These are phyloP conservation scores for Limenitis camilla DNA, from an alignment of 2,888 invertebrate species.

Conservation along the genomic window DNA sequence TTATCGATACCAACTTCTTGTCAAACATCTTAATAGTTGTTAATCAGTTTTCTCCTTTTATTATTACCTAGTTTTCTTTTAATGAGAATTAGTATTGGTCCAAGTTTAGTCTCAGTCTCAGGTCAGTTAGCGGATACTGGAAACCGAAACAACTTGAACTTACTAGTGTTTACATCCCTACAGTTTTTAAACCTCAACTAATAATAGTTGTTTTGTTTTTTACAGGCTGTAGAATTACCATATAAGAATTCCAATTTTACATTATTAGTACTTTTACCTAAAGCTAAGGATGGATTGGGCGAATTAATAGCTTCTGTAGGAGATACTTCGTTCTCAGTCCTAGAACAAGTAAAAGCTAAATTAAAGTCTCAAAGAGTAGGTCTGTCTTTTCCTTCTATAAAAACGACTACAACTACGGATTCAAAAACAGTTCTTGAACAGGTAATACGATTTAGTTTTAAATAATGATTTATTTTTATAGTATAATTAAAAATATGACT, in stretches of 20 bases:
- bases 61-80: too few relatives aligned
- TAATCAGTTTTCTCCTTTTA: too few relatives aligned
- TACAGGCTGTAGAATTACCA: constrained; percentile 18
- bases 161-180: too few relatives aligned
- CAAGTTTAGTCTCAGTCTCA: too few relatives aligned
- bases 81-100: too few relatives aligned
- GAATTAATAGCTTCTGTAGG: constrained; percentile 8
- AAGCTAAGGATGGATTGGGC: constrained; percentile 8
- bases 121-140: too few relatives aligned
- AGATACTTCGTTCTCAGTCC: constrained; percentile 2
- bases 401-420: constrained; percentile 11
- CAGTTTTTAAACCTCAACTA: not conserved
- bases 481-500: not conserved
- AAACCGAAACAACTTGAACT: too few relatives aligned
- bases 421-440: constrained; percentile 6
- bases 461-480: not conserved
- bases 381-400: constrained; percentile 15
- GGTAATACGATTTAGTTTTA: constrained; percentile 1
- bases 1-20: too few relatives aligned
- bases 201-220: not conserved
- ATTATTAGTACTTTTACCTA: constrained; percentile 14
- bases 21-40: too few relatives aligned
- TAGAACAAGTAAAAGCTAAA: not conserved
- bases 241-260: constrained; percentile 17
- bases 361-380: not conserved